phyloP scores from a whole-genome alignment of 2,888 invertebrate genomes.

The Eubasilissa splendida region DNA sequence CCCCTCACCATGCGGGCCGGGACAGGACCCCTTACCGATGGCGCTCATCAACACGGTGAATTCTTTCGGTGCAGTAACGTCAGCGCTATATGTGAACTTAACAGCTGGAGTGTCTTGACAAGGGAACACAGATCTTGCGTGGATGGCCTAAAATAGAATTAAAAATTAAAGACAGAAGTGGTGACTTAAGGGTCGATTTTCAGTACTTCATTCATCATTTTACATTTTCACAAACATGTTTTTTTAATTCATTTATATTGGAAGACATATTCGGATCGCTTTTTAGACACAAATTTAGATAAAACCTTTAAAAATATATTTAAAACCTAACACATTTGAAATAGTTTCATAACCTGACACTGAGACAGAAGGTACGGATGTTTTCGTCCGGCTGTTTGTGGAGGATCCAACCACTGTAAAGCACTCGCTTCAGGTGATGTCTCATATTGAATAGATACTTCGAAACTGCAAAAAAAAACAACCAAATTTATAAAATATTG shows the following conservation, averaged over 20 bases:
- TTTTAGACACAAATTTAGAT: background rate
- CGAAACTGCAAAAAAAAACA: conserved; percentile 66
- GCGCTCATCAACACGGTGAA: conserved; percentile 94
- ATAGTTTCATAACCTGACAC: conserved; percentile 75
- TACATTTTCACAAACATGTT: no score
- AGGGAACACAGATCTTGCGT: conserved; percentile 90
- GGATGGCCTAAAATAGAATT: conserved; percentile 78
- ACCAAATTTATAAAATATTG: background rate
- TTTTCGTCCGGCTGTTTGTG: conserved; percentile 90
- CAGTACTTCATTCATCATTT: no score
- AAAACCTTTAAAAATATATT: background rate
- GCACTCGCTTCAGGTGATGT: conserved; percentile 86
- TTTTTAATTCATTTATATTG: no score
- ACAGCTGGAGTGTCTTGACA: conserved; percentile 95
- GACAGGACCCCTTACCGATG: conserved; percentile 70
- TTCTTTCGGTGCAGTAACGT: conserved; percentile 80
- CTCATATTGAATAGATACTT: conserved; percentile 80
- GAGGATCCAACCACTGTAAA: conserved; percentile 90
- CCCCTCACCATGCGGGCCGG: conserved; percentile 62
- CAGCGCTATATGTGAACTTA: conserved; percentile 87
- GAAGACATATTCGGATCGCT: no score
- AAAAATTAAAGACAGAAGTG: background rate
- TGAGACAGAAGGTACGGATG: conserved; percentile 91
- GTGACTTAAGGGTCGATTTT: no score
- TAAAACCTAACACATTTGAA: background rate